A percentile compares a stretch with the other conserved stretches of the same genome.
Evolutionary conservation across 2,888 invertebrate genomes (phyloP).

Genomic region (Yponomeuta cagnagella): DNA sequence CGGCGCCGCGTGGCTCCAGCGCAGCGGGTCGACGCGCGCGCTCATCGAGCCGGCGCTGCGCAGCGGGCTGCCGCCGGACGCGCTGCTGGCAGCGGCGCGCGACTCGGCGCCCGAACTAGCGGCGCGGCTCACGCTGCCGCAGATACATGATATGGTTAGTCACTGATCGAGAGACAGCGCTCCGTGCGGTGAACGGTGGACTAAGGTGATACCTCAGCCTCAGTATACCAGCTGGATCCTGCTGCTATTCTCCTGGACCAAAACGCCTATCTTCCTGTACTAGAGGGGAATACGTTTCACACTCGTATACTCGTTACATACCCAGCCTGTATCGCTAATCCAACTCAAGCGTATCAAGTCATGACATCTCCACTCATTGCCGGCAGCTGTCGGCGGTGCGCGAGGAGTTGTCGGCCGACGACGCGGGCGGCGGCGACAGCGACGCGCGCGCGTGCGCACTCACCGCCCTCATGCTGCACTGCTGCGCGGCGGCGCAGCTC

Average conservation of each 20-base stretch:
- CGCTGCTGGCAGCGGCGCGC: constrained; percentile 91
- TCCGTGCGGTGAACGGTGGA: too few species aligned
- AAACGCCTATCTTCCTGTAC: too few species aligned
- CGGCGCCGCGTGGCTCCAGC: constrained; percentile 59
- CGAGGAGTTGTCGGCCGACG: constrained; percentile 58
- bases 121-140: constrained; percentile 76
- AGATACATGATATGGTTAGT: constrained; percentile 91
- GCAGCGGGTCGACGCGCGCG: constrained; percentile 64
- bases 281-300: too few species aligned
- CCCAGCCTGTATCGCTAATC: too few species aligned
- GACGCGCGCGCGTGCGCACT: constrained; percentile 88
- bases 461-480: constrained; percentile 94
- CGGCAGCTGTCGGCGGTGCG: constrained; percentile 59
- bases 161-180: neutral
- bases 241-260: too few species aligned
- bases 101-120: constrained; percentile 79
- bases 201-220: too few species aligned
- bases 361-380: neutral
- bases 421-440: constrained; percentile 38
- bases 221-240: too few species aligned
- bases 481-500: constrained; percentile 94
- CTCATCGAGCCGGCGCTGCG: constrained; percentile 73
- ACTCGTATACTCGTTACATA: too few species aligned
- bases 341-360: too few species aligned
- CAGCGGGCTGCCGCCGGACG: constrained; percentile 80